Evolutionary conservation across 2,888 invertebrate species (phyloP), one percentile per base, ranked within the genome.

Genomic region (Megastigmus dorsalis): DNA sequence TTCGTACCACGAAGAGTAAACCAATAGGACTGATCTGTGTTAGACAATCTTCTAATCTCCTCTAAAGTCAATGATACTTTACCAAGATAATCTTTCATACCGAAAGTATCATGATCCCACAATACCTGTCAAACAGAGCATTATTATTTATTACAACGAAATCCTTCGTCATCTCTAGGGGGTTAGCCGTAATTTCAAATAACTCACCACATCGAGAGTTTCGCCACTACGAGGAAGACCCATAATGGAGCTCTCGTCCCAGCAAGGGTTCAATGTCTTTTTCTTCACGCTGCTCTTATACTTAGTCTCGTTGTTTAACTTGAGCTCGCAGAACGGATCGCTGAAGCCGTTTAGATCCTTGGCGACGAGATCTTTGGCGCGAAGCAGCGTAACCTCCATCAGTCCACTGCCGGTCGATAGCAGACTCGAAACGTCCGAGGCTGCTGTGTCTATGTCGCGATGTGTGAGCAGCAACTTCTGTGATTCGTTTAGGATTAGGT

Each of bases 261-360:
- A 90, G 62, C 86, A 87, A 3, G 90, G 90, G 78, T 89, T 88
- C 73, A 90, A 79, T 0, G 90, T 90, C 79, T 90, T 90, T 83
- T 90, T 90, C 80, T 89, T 90, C 6, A 90, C 88, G 62, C 87
- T 87, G 18, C 90, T 89, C 74, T 89, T 89, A 81, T 89, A 90
- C 76, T 90, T 88, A 50, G 89, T 89, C 72, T 89, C 89, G 36
- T 88, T 88, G 69, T 88, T 89, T 43, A 90, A 78, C 75, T 86
- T 87, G 13, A 90, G 82, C 68, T 89, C 89, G 81, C 90, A 90
- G 79, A 89, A 90, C 6, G 90, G 90, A 81, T 90, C 90, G 81
- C 90, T 90, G 82, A 88, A 90, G n/a, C 90, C 90, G 80, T 90
- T 90, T 69, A 89, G 83, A 82, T 90, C 90, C 82, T 89, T 90